Evolutionary conservation across 2,113 vertebrate species (phyloP).

Genomic region (Malurus alboscapulatus): DNA sequence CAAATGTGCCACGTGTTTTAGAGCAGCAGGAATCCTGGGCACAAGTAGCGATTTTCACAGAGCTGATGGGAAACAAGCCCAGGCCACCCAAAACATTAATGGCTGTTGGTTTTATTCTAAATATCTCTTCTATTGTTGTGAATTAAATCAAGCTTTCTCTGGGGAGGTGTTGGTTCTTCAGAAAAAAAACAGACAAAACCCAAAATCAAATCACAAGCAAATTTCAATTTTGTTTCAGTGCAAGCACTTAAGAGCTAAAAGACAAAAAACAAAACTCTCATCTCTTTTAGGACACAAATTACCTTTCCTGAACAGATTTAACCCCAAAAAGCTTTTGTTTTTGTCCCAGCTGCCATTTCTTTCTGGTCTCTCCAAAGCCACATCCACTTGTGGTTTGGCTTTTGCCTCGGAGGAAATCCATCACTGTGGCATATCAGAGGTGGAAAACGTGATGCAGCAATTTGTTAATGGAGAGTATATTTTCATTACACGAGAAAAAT

Average conservation of each 20-base stretch:
- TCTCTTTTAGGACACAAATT: background rate
- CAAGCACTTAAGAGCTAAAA: background rate
- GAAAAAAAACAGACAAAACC: background rate
- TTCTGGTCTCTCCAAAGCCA: background rate
- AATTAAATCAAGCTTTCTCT: background rate
- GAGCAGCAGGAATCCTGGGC: background rate
- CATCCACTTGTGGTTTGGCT: background rate
- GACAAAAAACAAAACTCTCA: accelerated
- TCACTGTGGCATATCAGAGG: background rate
- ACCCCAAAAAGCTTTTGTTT: background rate
- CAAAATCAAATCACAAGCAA: background rate
- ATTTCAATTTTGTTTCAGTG: background rate
- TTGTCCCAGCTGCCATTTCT: background rate
- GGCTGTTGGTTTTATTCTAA: background rate
- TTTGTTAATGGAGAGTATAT: background rate
- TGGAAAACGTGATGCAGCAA: background rate
- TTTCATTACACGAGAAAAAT: background rate
- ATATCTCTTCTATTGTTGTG: background rate
- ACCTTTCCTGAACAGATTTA: background rate
- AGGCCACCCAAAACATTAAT: background rate
- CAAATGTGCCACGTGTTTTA: background rate
- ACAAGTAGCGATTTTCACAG: background rate
- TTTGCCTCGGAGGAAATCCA: background rate
- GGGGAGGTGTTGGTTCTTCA: background rate
- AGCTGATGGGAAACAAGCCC: background rate